These are phyloP conservation scores for Brassicogethes aeneus DNA, from an alignment of 2,888 invertebrate genomes.

Conservation along the genomic window DNA sequence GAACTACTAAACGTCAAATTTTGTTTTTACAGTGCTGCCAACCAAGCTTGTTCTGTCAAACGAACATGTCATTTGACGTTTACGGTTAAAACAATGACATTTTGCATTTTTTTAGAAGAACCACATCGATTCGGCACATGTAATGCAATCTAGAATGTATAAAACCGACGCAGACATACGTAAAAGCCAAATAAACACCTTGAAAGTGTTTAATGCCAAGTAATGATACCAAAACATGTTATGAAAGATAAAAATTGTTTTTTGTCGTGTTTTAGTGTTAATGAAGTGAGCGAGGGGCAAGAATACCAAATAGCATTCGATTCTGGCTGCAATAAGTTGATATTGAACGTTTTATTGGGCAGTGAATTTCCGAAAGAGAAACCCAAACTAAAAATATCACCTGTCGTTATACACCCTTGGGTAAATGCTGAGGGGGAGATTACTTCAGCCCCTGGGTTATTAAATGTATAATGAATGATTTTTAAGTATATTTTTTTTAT, in stretches of 20 bases:
- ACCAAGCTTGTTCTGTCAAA: too few species aligned
- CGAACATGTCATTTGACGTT: too few species aligned
- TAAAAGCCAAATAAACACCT: conserved; percentile 69
- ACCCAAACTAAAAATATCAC: conserved; percentile 59
- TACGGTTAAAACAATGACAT: too few species aligned
- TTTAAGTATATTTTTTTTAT: background rate
- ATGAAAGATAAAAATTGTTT: background rate
- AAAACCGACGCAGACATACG: conserved; percentile 49
- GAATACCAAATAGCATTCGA: conserved; percentile 66
- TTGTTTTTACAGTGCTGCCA: too few species aligned
- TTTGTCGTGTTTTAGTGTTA: conserved; percentile 49
- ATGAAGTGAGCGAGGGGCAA: conserved; percentile 58
- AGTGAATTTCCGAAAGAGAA: conserved; percentile 69
- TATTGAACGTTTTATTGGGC: conserved; percentile 55
- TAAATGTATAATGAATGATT: conserved; percentile 59
- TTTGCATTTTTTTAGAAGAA: too few species aligned
- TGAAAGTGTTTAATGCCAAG: conserved; percentile 78
- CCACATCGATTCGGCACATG: too few species aligned
- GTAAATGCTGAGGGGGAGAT: conserved; percentile 61
- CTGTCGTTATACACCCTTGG: conserved; percentile 63
- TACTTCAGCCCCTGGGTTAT: conserved; percentile 62
- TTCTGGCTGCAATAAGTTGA: conserved; percentile 55
- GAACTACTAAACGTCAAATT: conserved; percentile 1
- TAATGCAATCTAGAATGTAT: conserved; percentile 49
- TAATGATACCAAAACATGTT: conserved; percentile 36